Conservation (phyloP, 2,797 vertebrate genomes). For the Luscinia luscinia region DNA sequence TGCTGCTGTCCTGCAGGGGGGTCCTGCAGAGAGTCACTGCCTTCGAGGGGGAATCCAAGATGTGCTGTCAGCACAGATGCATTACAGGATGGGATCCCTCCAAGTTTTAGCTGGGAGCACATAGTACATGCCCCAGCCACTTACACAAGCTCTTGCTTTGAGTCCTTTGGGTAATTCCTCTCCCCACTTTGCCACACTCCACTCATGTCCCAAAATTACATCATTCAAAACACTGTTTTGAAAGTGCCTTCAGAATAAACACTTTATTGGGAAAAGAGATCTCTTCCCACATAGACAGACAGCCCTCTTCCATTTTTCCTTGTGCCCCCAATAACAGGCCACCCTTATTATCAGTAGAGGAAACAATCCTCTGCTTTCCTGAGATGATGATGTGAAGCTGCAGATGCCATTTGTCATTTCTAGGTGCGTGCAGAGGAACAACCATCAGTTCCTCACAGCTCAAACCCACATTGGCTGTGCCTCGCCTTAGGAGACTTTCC, state of each 20-base stretch:
- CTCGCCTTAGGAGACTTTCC: not conserved
- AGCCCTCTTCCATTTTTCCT: not conserved
- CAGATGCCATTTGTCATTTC: not conserved
- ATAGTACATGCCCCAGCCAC: not conserved
- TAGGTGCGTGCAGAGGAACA: not conserved
- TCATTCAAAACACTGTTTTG: not conserved
- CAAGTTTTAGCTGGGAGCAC: not conserved
- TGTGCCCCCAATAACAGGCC: not conserved
- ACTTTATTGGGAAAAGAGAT: not conserved
- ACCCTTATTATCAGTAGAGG: not conserved
- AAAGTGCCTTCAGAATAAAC: not conserved
- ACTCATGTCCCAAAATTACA: not conserved
- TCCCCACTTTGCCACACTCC: not conserved
- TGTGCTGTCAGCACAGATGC: not conserved
- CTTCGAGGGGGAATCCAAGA: accelerated
- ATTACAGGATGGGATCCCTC: not conserved
- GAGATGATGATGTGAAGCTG: not conserved
- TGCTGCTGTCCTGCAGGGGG: not conserved
- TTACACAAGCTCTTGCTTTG: not conserved
- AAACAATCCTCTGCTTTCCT: not conserved
- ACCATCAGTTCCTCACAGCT: not conserved
- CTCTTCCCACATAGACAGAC: not conserved
- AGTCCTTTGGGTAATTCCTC: not conserved
- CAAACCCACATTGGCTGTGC: not conserved
- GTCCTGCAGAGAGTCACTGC: not conserved